Percentiles rank a stretch among this genome's conserved stretches.
Evolutionary conservation across 2,888 invertebrate genomes (phyloP).

Genomic region (Drosophila quinaria): DNA sequence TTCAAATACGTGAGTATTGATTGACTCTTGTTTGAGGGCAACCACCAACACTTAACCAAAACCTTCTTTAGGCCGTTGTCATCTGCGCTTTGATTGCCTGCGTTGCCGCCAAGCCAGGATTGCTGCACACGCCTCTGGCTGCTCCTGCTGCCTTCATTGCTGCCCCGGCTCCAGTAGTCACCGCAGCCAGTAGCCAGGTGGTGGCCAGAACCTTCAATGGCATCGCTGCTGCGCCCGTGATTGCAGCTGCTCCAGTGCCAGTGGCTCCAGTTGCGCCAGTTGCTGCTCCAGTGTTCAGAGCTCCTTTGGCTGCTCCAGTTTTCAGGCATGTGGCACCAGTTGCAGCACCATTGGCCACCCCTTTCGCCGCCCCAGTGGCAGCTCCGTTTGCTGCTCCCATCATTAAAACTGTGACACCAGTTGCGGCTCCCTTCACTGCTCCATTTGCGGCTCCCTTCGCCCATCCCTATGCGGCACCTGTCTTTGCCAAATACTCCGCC

Average conservation of each 20-base stretch:
- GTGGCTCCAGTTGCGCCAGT: constrained; percentile 46
- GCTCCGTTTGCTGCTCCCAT: constrained; percentile 46
- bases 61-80: constrained; percentile 63
- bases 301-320: constrained; percentile 39
- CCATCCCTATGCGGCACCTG: constrained; percentile 53
- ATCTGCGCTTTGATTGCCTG: constrained; percentile 75
- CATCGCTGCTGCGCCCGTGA: constrained; percentile 72
- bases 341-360: constrained; percentile 49
- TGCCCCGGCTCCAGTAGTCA: constrained; percentile 75
- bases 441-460: constrained; percentile 40
- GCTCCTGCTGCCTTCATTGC: constrained; percentile 62
- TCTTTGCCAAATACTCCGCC: constrained; percentile 55
- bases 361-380: constrained; percentile 42
- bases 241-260: constrained; percentile 53
- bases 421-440: constrained; percentile 39
- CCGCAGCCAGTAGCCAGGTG: constrained; percentile 78
- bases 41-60: constrained; percentile 9
- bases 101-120: constrained; percentile 72
- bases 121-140: constrained; percentile 55
- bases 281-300: constrained; percentile 29
- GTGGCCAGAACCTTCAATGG: constrained; percentile 77
- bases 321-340: constrained; percentile 46
- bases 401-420: constrained; percentile 24
- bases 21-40: neutral
- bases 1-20: constrained; percentile 73